Evolutionary conservation across 2,888 invertebrate genomes (phyloP).

Genomic region (Aspidapion aeneum): DNA sequence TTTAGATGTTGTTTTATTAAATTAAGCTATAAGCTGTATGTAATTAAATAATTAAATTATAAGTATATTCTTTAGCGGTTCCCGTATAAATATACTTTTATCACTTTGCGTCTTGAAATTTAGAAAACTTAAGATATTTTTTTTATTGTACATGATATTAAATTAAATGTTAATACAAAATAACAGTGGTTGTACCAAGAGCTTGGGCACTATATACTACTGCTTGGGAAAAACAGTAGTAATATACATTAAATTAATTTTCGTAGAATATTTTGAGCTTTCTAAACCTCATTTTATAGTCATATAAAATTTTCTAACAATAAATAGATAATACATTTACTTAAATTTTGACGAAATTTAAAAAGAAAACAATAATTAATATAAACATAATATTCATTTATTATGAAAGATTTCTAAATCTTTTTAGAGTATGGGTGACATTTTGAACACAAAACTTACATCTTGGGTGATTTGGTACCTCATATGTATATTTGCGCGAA

Average conservation of each 20-base stretch:
- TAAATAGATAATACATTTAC: conserved; percentile 40
- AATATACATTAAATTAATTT: conserved; percentile 17
- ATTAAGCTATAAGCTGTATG: background rate
- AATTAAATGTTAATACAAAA: background rate
- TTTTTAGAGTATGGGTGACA: conserved; percentile 43
- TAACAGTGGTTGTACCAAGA: background rate
- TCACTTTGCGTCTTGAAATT: conserved; percentile 42
- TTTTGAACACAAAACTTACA: conserved; percentile 30
- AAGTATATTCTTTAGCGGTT: conserved; percentile 35
- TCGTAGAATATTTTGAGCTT: conserved; percentile 35
- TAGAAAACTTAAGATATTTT: conserved; percentile 37
- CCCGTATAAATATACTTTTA: conserved; percentile 44
- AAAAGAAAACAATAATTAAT: background rate
- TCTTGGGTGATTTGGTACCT: background rate
- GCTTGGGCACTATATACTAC: conserved; percentile 30
- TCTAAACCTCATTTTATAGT: conserved; percentile 43
- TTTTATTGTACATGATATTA: background rate
- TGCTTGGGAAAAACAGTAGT: conserved; percentile 44
- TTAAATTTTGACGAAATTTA: conserved; percentile 30
- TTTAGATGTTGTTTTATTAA: background rate
- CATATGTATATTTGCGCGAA: background rate
- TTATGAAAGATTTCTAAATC: conserved; percentile 9
- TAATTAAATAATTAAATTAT: background rate
- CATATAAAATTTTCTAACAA: conserved; percentile 47
- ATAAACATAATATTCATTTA: background rate